These are phyloP conservation scores for Periplaneta americana DNA, from an alignment of 1,140 invertebrate genomes.

Conservation along the genomic window DNA sequence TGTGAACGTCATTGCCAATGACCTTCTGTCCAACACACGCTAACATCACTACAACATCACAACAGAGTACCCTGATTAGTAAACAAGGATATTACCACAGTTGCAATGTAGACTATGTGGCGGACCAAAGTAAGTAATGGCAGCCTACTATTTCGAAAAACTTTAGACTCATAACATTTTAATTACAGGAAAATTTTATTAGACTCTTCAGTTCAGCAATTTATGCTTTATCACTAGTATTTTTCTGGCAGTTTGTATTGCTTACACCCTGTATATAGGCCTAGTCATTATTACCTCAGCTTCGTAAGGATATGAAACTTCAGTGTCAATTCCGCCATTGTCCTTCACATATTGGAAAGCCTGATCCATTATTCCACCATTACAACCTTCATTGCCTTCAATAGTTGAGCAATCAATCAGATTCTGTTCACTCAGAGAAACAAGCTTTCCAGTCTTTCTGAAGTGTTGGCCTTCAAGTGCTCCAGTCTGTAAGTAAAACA, in stretches of 20 bases:
- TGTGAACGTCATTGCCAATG: no score
- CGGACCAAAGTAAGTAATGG: no score
- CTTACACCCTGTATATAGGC: not conserved
- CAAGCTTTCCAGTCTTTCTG: conserved; percentile 72
- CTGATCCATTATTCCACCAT: conserved; percentile 91
- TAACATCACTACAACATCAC: no score
- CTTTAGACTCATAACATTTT: no score
- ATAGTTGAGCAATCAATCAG: conserved; percentile 87
- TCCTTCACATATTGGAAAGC: conserved; percentile 89
- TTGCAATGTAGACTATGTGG: no score
- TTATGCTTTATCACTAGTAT: no score
- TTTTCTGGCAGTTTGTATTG: not conserved
- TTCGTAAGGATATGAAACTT: conserved; percentile 86
- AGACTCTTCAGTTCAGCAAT: no score
- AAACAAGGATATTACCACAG: no score
- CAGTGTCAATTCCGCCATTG: conserved; percentile 88
- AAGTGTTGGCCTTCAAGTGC: conserved; percentile 94
- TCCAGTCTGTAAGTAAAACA: conserved; percentile 64
- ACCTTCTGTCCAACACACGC: no score
- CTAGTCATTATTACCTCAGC: conserved; percentile 42
- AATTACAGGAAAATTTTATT: no score
- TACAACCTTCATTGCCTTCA: conserved; percentile 94
- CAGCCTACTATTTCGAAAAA: no score
- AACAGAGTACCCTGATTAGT: no score
- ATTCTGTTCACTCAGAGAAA: conserved; percentile 96